Base-by-base conservation (phyloP, 2,888 invertebrate species). In the Aphidoletes aphidimyza region DNA sequence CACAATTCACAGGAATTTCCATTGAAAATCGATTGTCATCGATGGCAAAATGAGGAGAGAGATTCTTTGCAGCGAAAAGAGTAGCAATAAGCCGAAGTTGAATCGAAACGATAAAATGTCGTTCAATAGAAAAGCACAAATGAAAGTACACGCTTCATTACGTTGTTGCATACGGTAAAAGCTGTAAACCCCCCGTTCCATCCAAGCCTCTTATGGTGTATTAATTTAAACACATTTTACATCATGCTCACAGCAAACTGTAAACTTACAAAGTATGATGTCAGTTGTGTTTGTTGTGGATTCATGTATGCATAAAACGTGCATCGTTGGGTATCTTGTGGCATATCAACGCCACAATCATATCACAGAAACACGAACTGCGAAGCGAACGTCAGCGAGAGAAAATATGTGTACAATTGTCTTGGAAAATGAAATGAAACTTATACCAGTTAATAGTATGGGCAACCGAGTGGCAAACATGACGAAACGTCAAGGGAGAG, bases 351-450 rank as follows among this genome's bases (percentile, higher is more conserved):
- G 30, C 30, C 69, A 34, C 69, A 34, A 69, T 30, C 69, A 69
- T 69, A 69, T 11, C 30, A 69, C 14, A 14, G 17, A 17, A 1
- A 69, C n/a, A n/a, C n/a, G n/a, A n/a, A n/a, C n/a, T n/a, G n/a
- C n/a, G n/a, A n/a, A n/a, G n/a, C n/a, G n/a, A n/a, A n/a, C n/a
- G n/a, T n/a, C n/a, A n/a, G n/a, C n/a, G n/a, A n/a, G n/a, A n/a
- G n/a, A n/a, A n/a, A n/a, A n/a, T n/a, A n/a, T n/a, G 34, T 30
- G 11, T 30, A 30, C 69, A 69, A 69, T 69, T 34, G 69, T 69
- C 30, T 30, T 14, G 22, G 54, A 69, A 69, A 69, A 69, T 69
- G 69, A 69, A 69, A 69, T 69, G 69, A 69, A 69, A 69, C 69
- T 69, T 69, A 26, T 9, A 69, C 69, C 69, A 14, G 0, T 69